Conservation (phyloP, 2,888 invertebrate species). For the Mactromeris polynyma region DNA sequence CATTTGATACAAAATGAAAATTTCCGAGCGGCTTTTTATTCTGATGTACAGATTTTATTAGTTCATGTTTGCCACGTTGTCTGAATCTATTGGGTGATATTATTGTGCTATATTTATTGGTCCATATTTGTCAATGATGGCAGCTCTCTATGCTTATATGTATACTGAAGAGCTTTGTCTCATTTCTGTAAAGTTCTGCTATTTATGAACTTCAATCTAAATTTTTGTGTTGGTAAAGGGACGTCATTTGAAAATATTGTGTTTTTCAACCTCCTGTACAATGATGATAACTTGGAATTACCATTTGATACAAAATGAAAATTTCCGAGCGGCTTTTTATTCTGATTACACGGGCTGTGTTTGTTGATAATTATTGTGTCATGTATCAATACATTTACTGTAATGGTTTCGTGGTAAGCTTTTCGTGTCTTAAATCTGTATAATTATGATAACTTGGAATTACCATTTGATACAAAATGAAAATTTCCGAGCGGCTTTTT, state of each 20-base stretch:
- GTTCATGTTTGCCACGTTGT: background rate
- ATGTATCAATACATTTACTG: too few species aligned
- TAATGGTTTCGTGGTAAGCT: too few species aligned
- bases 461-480: constrained; percentile 52
- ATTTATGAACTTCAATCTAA: background rate
- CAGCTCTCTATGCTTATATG: too few species aligned
- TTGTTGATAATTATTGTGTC: too few species aligned
- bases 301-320: constrained; percentile 50
- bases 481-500: constrained; percentile 34
- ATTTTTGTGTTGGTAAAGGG: too few species aligned
- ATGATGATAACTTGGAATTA: constrained; percentile 57
- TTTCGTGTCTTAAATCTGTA: background rate
- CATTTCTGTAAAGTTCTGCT: background rate
- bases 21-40: constrained; percentile 29
- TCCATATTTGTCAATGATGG: too few species aligned
- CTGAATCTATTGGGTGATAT: background rate
- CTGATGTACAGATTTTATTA: too few species aligned
- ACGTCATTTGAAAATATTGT: background rate
- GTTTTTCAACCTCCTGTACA: background rate
- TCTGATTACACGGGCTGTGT: constrained; percentile 1
- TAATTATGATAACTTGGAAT: constrained; percentile 54
- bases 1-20: constrained; percentile 52
- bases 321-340: constrained; percentile 31
- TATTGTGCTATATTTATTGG: too few species aligned
- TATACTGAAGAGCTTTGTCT: background rate